phyloP scores from a whole-genome alignment of 1,140 invertebrate species.

The Drosophila oshimai region DNA sequence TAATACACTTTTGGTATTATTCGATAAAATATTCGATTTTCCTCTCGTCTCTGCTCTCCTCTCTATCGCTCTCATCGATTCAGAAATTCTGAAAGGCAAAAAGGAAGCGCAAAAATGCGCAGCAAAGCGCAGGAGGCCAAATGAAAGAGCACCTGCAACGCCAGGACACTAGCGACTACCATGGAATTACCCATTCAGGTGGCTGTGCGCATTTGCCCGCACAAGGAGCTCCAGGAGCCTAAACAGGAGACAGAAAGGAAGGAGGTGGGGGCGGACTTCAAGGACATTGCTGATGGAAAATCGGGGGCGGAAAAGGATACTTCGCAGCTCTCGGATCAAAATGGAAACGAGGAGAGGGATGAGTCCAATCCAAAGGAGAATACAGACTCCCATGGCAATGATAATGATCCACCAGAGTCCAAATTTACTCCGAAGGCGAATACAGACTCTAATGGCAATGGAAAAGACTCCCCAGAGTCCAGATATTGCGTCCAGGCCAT shows the following conservation, averaged over 20 bases:
- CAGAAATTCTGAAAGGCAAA: slow-evolving; percentile 11
- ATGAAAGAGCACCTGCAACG: slow-evolving; percentile 33
- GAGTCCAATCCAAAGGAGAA: not conserved
- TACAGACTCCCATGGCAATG: slow-evolving; percentile 52
- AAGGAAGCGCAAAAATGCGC: slow-evolving; percentile 37
- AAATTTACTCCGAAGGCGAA: no score
- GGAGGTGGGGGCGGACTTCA: not conserved
- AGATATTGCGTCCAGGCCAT: slow-evolving; percentile 86
- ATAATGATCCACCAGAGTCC: not conserved
- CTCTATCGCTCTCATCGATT: slow-evolving; percentile 38
- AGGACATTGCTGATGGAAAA: slow-evolving; percentile 1
- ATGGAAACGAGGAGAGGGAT: not conserved
- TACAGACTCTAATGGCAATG: slow-evolving; percentile 49
- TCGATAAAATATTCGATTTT: no score
- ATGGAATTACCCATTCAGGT: slow-evolving; percentile 86
- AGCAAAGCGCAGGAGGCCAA: slow-evolving; percentile 18
- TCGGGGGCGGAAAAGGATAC: not conserved
- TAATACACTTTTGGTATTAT: not conserved
- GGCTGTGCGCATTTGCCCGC: slow-evolving; percentile 84
- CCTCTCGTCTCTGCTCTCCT: no score
- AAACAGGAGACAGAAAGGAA: not conserved
- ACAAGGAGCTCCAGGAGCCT: slow-evolving; percentile 73
- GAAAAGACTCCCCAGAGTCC: not conserved
- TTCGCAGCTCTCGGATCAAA: not conserved
- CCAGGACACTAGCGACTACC: slow-evolving; percentile 4